Conservation (phyloP, 53 echinoderm and acorn worm genomes). For the Temnopleurus reevesii region DNA sequence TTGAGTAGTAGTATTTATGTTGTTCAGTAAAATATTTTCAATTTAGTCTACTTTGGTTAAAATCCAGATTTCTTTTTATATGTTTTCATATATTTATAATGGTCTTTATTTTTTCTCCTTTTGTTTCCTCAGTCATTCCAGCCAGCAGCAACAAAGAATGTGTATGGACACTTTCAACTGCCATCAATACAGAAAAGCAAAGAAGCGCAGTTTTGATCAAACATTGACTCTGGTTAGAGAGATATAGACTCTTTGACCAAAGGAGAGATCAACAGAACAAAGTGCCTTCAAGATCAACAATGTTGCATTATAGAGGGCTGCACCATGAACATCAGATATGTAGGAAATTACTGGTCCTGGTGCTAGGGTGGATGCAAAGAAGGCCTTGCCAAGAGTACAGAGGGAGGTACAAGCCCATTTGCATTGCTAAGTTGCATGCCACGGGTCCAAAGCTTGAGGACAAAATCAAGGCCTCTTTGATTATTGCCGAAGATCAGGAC, state of each 20-base stretch:
- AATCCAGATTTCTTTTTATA: no score
- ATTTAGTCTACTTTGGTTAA: no score
- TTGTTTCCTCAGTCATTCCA: conserved; percentile 80
- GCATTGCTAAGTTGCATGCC: no score
- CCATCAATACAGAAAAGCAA: conserved; percentile 92
- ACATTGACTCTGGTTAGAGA: neutral
- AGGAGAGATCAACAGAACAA: neutral
- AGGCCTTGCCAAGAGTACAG: no score
- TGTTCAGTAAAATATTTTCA: no score
- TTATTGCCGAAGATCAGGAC: no score
- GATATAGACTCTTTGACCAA: conserved; percentile 26
- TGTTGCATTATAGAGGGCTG: neutral
- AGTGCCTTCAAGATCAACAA: neutral
- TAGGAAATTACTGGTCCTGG: no score
- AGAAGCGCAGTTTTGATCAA: conserved; percentile 67
- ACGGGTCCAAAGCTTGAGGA: no score
- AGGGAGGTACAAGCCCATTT: no score
- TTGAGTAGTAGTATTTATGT: no score
- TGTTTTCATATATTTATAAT: no score
- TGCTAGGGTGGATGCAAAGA: neutral
- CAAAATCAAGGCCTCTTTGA: no score
- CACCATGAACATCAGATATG: neutral
- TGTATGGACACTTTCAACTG: conserved; percentile 96
- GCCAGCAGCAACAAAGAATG: conserved; percentile 74
- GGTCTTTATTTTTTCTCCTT: neutral